A percentile compares a stretch with the other conserved stretches of the same genome.
Evolutionary conservation across 2,888 invertebrate genomes (phyloP).

Genomic region (Amblyjoppa fuscipennis): DNA sequence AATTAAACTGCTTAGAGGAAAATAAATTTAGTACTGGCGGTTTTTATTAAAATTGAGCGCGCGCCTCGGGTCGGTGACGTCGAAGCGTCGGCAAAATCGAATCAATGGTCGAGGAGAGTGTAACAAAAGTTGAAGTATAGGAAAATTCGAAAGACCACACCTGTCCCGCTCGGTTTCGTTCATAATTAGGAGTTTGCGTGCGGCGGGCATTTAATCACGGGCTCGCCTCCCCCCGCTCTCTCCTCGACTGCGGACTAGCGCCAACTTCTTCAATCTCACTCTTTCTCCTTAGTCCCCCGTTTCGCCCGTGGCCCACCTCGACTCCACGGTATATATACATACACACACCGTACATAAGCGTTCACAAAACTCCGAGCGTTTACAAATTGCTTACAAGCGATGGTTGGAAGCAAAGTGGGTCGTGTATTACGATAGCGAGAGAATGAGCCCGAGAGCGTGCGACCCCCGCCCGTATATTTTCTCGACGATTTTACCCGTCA

Average conservation of each 20-base stretch:
- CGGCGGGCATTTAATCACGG: conserved; percentile 68
- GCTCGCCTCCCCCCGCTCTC: conserved; percentile 47
- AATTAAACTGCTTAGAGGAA: too few relatives aligned
- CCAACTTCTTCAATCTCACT: conserved; percentile 66
- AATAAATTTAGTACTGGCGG: too few relatives aligned
- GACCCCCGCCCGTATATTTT: conserved; percentile 42
- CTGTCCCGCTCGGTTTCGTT: conserved; percentile 60
- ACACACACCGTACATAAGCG: conserved; percentile 26
- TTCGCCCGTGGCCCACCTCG: conserved; percentile 6
- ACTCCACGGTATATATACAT: conserved; percentile 16
- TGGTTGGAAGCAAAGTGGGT: conserved; percentile 61
- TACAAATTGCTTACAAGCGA: conserved; percentile 69
- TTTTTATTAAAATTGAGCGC: too few relatives aligned
- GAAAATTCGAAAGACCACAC: conserved; percentile 60
- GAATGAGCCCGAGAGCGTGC: conserved; percentile 24
- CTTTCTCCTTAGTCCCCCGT: conserved; percentile 44
- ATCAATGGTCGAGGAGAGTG: conserved; percentile 28
- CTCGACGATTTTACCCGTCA: conserved; percentile 47
- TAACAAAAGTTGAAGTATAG: conserved; percentile 20
- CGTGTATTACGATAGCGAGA: conserved; percentile 56
- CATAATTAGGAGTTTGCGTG: conserved; percentile 69
- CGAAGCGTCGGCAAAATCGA: background rate
- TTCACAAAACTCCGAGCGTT: conserved; percentile 66
- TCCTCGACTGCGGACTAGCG: conserved; percentile 54
- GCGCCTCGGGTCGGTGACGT: too few relatives aligned